Conservation (phyloP, 2,888 invertebrate species). For the Pogonocherus hispidulus region DNA sequence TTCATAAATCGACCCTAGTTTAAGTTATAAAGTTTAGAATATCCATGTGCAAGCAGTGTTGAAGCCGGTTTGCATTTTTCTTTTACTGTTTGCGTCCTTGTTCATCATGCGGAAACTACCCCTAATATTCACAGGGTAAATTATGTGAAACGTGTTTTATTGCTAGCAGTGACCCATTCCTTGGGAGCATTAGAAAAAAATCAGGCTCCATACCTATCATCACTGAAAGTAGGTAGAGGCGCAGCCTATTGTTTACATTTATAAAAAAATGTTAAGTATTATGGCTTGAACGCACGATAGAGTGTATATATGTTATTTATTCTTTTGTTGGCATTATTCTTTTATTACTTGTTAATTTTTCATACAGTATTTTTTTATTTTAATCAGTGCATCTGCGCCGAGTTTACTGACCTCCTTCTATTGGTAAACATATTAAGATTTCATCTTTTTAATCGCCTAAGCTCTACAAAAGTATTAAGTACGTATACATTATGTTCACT, state of each 20-base stretch:
- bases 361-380: background rate
- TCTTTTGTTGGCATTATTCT: too few species aligned
- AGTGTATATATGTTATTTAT: too few species aligned
- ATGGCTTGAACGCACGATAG: background rate
- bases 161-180: background rate
- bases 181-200: background rate
- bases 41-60: slow-evolving; percentile 45
- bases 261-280: background rate
- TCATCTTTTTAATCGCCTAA: too few species aligned
- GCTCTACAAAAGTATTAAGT: too few species aligned
- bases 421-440: too few species aligned
- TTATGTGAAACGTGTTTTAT: slow-evolving; percentile 4
- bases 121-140: slow-evolving; percentile 10
- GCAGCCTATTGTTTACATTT: background rate
- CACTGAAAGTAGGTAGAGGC: slow-evolving; percentile 5
- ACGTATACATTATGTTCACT: too few species aligned
- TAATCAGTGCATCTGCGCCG: background rate
- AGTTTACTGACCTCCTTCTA: background rate
- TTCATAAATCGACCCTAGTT: slow-evolving; percentile 48
- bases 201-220: too few species aligned
- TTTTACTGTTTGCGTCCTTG: slow-evolving; percentile 25
- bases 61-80: slow-evolving; percentile 48
- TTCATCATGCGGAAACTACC: slow-evolving; percentile 14
- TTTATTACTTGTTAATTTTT: background rate
- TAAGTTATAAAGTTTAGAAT: slow-evolving; percentile 54